Percentiles rank a stretch among this genome's conserved stretches.
phyloP scores from a whole-genome alignment of 2,113 vertebrate genomes.

The Chiloscyllium plagiosum region DNA sequence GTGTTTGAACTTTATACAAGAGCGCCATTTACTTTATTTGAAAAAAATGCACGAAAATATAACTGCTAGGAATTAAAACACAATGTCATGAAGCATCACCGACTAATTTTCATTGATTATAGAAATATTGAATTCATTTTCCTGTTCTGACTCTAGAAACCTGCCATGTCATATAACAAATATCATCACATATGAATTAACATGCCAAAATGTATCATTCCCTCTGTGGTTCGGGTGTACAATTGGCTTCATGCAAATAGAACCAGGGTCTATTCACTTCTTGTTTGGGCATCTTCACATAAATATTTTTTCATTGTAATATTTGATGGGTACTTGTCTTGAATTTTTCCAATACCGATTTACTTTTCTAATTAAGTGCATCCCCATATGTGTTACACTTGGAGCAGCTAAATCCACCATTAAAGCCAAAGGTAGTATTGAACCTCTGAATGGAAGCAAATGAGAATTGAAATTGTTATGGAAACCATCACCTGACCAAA shows the following conservation, averaged over 20 bases:
- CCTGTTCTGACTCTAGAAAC: not conserved
- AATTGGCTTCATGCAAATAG: too few relatives aligned
- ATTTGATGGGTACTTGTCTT: not conserved
- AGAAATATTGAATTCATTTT: not conserved
- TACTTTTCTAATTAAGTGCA: not conserved
- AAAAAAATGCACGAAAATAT: not conserved
- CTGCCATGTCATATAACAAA: not conserved
- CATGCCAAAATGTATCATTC: not conserved
- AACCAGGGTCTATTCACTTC: not conserved
- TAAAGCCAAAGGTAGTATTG: not conserved
- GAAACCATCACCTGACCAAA: not conserved
- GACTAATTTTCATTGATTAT: not conserved
- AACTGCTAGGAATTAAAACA: not conserved
- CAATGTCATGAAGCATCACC: not conserved
- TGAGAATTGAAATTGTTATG: not conserved
- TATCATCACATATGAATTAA: not conserved
- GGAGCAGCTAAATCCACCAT: not conserved
- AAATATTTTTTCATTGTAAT: not conserved
- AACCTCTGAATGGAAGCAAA: not conserved
- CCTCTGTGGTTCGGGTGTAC: not conserved
- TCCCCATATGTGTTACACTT: not conserved
- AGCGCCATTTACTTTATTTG: not conserved
- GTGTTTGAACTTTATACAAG: not conserved
- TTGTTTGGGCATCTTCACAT: not conserved
- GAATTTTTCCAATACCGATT: not conserved